These are phyloP conservation scores for Buceros bicornis DNA, from an alignment of 2,797 vertebrate genomes.

Conservation along the genomic window DNA sequence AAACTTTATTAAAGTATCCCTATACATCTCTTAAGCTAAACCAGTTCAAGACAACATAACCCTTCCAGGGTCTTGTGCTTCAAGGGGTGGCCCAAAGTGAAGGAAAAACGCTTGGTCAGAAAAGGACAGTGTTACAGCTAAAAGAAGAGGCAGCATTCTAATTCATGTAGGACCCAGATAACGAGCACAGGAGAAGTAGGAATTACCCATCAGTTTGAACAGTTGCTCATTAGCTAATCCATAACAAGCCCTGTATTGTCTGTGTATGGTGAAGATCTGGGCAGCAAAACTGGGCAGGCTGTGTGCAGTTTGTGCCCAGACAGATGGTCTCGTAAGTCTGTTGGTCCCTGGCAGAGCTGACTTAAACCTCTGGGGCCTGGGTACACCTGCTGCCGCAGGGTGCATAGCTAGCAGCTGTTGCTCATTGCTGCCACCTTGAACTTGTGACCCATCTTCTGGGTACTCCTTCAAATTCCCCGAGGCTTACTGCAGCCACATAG, in stretches of 20 bases:
- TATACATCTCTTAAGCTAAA: not conserved
- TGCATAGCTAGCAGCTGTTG: slow-evolving; percentile 43
- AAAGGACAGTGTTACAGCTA: not conserved
- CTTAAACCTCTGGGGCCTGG: slow-evolving; percentile 57
- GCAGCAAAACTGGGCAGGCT: slow-evolving; percentile 35
- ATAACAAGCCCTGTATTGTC: slow-evolving; percentile 58
- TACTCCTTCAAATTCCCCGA: not conserved
- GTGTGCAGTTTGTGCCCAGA: slow-evolving; percentile 20
- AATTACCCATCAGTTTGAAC: slow-evolving; percentile 1
- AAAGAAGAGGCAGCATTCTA: not conserved
- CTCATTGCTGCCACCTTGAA: slow-evolving; percentile 55
- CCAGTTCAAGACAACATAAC: not conserved
- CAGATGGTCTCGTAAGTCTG: slow-evolving; percentile 49
- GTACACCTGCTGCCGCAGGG: slow-evolving; percentile 59
- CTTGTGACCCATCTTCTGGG: slow-evolving; percentile 42
- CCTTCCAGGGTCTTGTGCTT: not conserved
- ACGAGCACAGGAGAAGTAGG: not conserved
- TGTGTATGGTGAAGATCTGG: slow-evolving; percentile 1
- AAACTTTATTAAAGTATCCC: not conserved
- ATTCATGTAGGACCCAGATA: not conserved
- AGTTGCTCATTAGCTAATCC: slow-evolving; percentile 57
- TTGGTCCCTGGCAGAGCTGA: slow-evolving; percentile 37
- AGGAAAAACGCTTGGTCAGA: not conserved
- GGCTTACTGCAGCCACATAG: not conserved
- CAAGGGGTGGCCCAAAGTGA: not conserved